Evolutionary conservation across 2,888 invertebrate species (phyloP).

Genomic region (Apodemia mormo): DNA sequence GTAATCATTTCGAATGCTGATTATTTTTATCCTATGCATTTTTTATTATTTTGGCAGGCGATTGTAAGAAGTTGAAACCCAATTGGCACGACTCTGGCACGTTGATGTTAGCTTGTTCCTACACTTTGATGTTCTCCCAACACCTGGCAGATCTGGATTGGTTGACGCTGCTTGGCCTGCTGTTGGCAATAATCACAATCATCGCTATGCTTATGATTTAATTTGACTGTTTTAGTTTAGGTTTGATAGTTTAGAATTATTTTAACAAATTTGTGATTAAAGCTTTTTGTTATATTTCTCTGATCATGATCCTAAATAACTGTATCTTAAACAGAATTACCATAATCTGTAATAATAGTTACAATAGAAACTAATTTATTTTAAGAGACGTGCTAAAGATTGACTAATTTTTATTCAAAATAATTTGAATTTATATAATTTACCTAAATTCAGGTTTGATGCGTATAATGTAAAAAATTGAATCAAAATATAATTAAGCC

Average conservation of each 20-base stretch:
- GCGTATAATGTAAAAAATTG: no score
- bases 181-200: conserved; percentile 88
- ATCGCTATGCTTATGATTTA: conserved; percentile 85
- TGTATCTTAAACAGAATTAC: no score
- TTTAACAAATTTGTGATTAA: neutral
- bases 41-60: conserved; percentile 68
- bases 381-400: no score
- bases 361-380: no score
- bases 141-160: conserved; percentile 88
- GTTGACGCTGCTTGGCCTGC: conserved; percentile 87
- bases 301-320: no score
- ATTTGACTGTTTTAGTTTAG: conserved; percentile 33
- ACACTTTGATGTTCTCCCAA: conserved; percentile 86
- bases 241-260: neutral
- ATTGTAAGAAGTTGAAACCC: conserved; percentile 72
- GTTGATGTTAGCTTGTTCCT: conserved; percentile 89
- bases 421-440: no score
- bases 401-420: no score
- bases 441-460: no score
- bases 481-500: no score
- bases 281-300: no score
- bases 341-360: no score
- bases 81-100: conserved; percentile 84
- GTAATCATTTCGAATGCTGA: conserved; percentile 29
- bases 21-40: conserved; percentile 40